These are phyloP conservation scores for Melanotaenia boesemani DNA, from an alignment of 2,797 vertebrate genomes.

Conservation along the genomic window DNA sequence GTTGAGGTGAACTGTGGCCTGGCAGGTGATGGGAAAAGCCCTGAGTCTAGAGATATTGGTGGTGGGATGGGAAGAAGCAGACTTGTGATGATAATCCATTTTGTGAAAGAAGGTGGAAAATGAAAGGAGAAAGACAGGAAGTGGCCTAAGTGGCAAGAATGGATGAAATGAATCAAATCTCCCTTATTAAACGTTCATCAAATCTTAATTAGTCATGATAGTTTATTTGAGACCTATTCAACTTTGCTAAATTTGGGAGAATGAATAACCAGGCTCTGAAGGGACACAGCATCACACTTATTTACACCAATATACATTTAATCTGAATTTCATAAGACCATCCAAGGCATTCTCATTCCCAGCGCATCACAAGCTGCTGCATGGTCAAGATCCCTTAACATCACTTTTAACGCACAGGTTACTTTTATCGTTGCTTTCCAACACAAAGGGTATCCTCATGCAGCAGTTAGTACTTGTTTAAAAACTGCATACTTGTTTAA, in stretches of 20 bases:
- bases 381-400: not conserved
- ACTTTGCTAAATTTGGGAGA: not conserved
- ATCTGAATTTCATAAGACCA: not conserved
- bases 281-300: not conserved
- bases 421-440: not conserved
- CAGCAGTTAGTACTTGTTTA: not conserved
- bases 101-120: not conserved
- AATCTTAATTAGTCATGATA: not conserved
- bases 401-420: not conserved
- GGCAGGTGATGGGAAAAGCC: too few species aligned
- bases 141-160: not conserved
- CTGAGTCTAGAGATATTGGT: too few species aligned
- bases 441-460: not conserved
- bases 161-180: not conserved
- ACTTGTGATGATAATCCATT: too few species aligned
- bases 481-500: too few species aligned
- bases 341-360: not conserved
- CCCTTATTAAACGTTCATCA: not conserved
- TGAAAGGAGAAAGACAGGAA: not conserved
- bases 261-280: not conserved
- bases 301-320: not conserved
- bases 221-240: not conserved
- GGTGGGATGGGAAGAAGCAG: too few species aligned
- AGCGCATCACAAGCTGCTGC: not conserved
- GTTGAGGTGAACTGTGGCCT: too few species aligned